Base-by-base conservation (phyloP, 1,140 invertebrate species). In the Brachionus koreanus region DNA sequence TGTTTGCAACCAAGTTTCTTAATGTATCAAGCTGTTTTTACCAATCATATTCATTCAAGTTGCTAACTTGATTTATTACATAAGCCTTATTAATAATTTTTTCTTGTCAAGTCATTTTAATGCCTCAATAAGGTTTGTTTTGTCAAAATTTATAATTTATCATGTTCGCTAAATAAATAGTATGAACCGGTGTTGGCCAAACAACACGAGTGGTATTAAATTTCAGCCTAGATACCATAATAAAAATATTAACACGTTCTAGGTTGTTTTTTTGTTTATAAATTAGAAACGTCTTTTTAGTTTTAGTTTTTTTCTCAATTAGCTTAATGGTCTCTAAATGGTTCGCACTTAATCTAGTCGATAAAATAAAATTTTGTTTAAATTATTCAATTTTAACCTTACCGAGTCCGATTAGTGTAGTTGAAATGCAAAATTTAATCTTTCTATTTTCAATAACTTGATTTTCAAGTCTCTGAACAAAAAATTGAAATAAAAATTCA, bases 31-130 rank as follows among this genome's bases (percentile, higher is more conserved):
- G 25, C 25, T 33, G 25, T 29, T 65, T 33, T 65, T 65, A 65
- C 25, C 25, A 65, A 65, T 65, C 33, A 33, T 65, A 33, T 65
- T 65, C 5, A 57, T 57, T 65, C 33, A 65, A 65, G 63, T 65
- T 65, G 63, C 63, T 65, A 65, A 65, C 63, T 65, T 65, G 63
- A 65, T 65, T 65, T 65, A 23, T 57, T 57, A 19, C 49, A 57
- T 57, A 57, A 57, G 19, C 16, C 49, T 25, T 57, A 57, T 57
- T 57, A 19, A 57, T 65, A 33, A 29, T 65, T 65, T 65, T 65
- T 65, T 65, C 33, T 65, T 65, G 63, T 65, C 33, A 57, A 57
- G 19, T 19, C 49, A 23, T 57, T 57, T 57, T 57, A 57, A 19
- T 65, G 25, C 63, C 63, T 37, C 13, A 33, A 65, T 33, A 65